phyloP scores from a whole-genome alignment of 2,113 vertebrate species.

The Athene noctua region DNA sequence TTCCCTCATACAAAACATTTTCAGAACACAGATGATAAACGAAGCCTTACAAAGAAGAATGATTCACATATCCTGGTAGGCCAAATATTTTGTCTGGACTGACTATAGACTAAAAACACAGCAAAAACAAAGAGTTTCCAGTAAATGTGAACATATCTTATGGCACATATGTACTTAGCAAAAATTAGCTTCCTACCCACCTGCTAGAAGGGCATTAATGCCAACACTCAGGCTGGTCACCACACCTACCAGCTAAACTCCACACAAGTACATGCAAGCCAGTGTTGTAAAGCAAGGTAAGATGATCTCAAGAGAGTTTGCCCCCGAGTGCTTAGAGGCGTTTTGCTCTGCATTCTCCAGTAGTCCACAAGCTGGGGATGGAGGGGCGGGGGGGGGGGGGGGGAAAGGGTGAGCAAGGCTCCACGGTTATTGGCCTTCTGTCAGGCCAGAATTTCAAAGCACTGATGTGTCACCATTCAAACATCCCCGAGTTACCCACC shows the following conservation, averaged over 20 bases:
- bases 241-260: neutral
- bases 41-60: conserved; percentile 54
- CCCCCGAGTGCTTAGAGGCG: fast-evolving
- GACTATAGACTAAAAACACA: conserved; percentile 30
- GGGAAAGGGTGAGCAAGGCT: neutral
- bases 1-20: conserved; percentile 38
- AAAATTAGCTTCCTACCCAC: neutral
- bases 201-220: neutral
- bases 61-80: conserved; percentile 62
- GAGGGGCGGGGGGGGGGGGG: fast-evolving
- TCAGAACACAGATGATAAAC: conserved; percentile 46
- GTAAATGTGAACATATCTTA: conserved; percentile 28
- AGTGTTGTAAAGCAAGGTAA: fast-evolving
- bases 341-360: neutral
- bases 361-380: fast-evolving
- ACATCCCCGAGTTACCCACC: fast-evolving
- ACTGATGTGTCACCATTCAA: neutral
- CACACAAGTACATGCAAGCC: neutral
- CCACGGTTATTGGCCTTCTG: neutral
- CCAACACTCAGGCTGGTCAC: neutral
- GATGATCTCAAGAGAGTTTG: neutral
- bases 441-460: neutral
- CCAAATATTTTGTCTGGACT: conserved; percentile 68
- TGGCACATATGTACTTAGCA: neutral
- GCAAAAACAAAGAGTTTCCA: conserved; percentile 49